Conservation (phyloP, 2,797 vertebrate species). For the Tokudaia tokunoshimensis region DNA sequence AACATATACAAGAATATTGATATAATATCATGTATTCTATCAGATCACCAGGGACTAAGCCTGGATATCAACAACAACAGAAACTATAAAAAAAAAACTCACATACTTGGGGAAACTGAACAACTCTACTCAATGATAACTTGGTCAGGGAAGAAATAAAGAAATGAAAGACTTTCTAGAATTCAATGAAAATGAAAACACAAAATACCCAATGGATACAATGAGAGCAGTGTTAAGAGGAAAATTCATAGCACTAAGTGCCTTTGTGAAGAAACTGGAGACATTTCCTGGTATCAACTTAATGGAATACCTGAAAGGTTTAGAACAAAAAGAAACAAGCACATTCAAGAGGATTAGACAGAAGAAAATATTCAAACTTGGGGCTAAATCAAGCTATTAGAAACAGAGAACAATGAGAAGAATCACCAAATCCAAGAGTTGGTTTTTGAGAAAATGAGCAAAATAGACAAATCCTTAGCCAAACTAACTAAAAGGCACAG, state of each 20-base stretch:
- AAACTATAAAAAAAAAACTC: neutral
- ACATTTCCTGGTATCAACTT: neutral
- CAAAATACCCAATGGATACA: neutral
- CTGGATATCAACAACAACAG: neutral
- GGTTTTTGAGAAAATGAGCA: neutral
- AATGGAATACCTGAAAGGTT: neutral
- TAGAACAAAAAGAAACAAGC: neutral
- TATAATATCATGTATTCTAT: neutral
- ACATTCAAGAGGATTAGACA: neutral
- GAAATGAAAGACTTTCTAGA: neutral
- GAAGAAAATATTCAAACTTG: neutral
- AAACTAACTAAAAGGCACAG: too few species aligned
- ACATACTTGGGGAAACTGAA: neutral
- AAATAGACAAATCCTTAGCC: neutral
- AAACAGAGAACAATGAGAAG: neutral
- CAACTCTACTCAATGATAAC: neutral
- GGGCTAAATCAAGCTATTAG: neutral
- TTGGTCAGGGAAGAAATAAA: neutral
- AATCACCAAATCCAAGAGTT: neutral
- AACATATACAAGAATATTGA: neutral
- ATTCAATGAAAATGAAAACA: neutral
- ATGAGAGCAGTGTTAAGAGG: neutral
- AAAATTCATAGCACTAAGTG: neutral
- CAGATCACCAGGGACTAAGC: neutral
- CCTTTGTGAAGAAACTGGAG: neutral